Evolutionary conservation across 64 coral and sea anemone genomes (phyloP).

Genomic region (Montipora sp.): DNA sequence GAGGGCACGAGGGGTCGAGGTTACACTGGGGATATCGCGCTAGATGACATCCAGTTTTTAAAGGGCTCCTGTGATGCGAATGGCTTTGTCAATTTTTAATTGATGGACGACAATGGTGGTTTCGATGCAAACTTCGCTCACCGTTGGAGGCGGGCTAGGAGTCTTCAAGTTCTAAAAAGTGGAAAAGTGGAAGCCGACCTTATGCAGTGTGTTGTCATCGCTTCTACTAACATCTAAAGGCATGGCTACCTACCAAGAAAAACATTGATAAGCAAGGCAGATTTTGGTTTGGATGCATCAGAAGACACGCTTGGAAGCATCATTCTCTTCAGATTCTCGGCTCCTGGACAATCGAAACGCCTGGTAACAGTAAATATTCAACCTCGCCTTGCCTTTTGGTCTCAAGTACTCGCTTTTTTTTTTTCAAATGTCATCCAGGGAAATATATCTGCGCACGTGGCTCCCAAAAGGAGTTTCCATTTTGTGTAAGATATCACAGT

Average conservation of each 20-base stretch:
- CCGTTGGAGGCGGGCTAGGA: background rate
- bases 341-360: too few relatives aligned
- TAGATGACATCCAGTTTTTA: constrained; percentile 37
- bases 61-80: constrained; percentile 19
- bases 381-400: too few relatives aligned
- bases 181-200: background rate
- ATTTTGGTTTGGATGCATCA: background rate
- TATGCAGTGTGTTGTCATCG: background rate
- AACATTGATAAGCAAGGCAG: background rate
- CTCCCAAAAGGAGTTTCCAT: too few relatives aligned
- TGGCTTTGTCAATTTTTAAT: constrained; percentile 1
- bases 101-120: background rate
- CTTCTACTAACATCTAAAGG: background rate
- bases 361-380: too few relatives aligned
- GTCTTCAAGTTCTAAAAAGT: background rate
- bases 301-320: too few relatives aligned
- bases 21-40: constrained; percentile 34
- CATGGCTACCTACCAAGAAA: background rate
- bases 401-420: too few relatives aligned
- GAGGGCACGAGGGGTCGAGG: constrained; percentile 33
- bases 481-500: too few relatives aligned
- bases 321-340: too few relatives aligned
- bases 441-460: too few relatives aligned
- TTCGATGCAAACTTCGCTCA: background rate
- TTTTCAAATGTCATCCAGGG: too few relatives aligned